phyloP scores from a whole-genome alignment of 2,888 invertebrate genomes.

The Tenthredo scrophulariae region DNA sequence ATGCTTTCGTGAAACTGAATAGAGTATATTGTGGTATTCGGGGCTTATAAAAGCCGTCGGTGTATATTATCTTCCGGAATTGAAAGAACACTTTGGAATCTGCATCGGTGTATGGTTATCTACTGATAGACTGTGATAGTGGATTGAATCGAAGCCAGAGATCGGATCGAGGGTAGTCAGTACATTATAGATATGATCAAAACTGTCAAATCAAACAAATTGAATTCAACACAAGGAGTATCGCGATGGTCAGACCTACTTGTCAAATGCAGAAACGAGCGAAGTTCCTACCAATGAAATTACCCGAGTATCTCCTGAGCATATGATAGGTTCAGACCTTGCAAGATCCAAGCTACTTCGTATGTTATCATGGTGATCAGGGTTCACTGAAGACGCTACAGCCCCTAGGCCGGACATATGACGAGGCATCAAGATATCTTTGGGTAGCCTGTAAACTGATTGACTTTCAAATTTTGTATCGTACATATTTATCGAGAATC shows the following conservation, averaged over 20 bases:
- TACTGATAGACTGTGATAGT: constrained; percentile 15
- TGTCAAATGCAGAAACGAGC: not conserved
- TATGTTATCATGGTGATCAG: constrained; percentile 33
- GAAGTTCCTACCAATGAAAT: not conserved
- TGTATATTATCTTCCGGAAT: not conserved
- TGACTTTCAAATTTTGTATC: not conserved
- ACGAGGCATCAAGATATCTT: not conserved
- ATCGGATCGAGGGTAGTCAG: not conserved
- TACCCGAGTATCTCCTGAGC: not conserved
- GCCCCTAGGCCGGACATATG: not conserved
- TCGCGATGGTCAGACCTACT: not conserved
- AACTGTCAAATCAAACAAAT: not conserved
- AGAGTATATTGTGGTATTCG: not conserved
- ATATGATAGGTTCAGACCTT: not conserved
- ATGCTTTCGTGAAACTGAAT: not conserved
- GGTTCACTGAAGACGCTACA: not conserved
- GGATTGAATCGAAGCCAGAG: constrained; percentile 21
- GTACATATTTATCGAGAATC: not conserved
- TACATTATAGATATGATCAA: not conserved
- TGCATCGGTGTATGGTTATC: not conserved
- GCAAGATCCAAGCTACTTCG: not conserved
- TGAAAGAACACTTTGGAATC: not conserved
- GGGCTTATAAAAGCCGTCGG: not conserved
- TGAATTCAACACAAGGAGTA: not conserved
- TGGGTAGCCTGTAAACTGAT: not conserved